phyloP scores from a whole-genome alignment of 2,888 invertebrate genomes.

The Catocala fraxini region DNA sequence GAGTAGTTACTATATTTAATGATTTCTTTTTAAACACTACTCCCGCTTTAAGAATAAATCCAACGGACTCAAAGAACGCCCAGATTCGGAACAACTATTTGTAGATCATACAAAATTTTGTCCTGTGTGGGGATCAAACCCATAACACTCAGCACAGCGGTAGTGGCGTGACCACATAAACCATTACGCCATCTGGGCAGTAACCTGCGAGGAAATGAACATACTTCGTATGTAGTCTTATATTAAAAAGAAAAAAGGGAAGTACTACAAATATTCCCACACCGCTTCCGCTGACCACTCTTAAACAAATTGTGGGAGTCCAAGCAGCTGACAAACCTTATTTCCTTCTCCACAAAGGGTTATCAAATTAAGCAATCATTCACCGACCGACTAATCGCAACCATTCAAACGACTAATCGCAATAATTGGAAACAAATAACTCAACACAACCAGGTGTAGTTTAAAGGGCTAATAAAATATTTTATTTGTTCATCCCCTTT shows the following conservation, averaged over 20 bases:
- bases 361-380: conserved; percentile 48
- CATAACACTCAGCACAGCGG: too few relatives aligned
- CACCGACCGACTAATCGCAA: conserved; percentile 32
- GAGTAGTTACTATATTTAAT: too few relatives aligned
- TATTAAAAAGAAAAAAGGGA: background rate
- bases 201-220: too few relatives aligned
- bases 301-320: conserved; percentile 5
- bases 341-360: conserved; percentile 30
- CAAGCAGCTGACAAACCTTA: conserved; percentile 13
- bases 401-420: conserved; percentile 33
- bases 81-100: too few relatives aligned
- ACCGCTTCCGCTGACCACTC: background rate
- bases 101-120: too few relatives aligned
- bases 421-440: conserved; percentile 46
- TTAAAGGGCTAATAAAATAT: conserved; percentile 30
- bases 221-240: too few relatives aligned
- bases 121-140: too few relatives aligned
- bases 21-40: too few relatives aligned
- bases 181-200: too few relatives aligned
- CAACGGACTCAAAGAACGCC: too few relatives aligned
- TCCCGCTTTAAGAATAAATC: too few relatives aligned
- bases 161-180: too few relatives aligned
- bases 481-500: conserved; percentile 55
- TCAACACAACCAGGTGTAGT: conserved; percentile 44
- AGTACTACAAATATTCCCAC: conserved; percentile 2